Evolutionary conservation across 2,888 invertebrate species (phyloP).

Genomic region (Eledone cirrhosa): DNA sequence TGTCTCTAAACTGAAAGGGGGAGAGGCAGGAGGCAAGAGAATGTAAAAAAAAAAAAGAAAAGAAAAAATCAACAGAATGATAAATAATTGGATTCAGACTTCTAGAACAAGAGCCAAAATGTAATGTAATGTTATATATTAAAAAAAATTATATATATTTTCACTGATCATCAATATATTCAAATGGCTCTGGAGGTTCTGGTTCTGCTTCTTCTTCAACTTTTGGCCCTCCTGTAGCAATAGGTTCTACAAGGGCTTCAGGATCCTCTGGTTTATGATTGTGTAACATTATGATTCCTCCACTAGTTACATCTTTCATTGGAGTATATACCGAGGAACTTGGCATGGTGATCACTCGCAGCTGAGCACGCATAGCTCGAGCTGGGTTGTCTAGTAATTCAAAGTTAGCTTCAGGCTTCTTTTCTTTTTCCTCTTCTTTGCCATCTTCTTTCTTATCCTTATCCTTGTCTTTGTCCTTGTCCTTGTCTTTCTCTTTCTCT

Average conservation of each 20-base stretch:
- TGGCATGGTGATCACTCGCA: conserved; percentile 76
- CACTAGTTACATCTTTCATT: conserved; percentile 88
- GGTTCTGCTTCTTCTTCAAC: conserved; percentile 90
- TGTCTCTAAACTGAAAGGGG: neutral
- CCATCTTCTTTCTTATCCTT: conserved; percentile 65
- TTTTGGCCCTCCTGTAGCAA: conserved; percentile 74
- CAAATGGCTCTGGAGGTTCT: conserved; percentile 96
- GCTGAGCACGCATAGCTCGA: conserved; percentile 90
- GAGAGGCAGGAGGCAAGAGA: neutral
- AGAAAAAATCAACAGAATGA: neutral
- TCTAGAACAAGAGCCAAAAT: no score
- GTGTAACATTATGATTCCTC: conserved; percentile 94
- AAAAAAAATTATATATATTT: no score
- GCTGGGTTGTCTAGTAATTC: conserved; percentile 95
- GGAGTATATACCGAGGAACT: conserved; percentile 86
- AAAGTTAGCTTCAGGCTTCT: conserved; percentile 81
- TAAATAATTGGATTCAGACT: neutral
- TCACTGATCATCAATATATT: conserved; percentile 79
- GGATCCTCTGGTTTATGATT: conserved; percentile 82
- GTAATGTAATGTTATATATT: no score
- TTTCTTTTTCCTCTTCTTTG: conserved; percentile 70
- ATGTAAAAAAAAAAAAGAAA: neutral
- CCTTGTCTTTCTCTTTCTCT: conserved; percentile 78
- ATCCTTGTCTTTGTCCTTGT: conserved; percentile 67
- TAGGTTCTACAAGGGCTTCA: conserved; percentile 90